Evolutionary conservation across 1,140 invertebrate species (phyloP), one percentile per base, ranked within the genome.

Genomic region (Formica exsecta): DNA sequence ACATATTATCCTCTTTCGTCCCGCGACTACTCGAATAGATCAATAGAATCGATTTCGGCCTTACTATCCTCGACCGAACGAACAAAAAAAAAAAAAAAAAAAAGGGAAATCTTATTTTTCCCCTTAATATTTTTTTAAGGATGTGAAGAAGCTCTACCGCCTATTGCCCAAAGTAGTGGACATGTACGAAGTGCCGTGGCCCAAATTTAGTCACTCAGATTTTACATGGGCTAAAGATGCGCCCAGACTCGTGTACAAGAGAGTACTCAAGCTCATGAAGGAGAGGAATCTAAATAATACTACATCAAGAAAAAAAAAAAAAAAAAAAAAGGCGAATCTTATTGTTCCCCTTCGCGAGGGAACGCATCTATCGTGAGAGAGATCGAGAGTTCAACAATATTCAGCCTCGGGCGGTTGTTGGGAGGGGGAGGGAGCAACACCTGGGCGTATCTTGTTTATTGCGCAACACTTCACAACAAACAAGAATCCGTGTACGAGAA

Each of bases 371-470:
- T 74, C 79, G 79, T 74, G 68, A 83, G 68, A 81, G 61, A 83
- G 79, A 83, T 83, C 54, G 79, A 22, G 79, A 68, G 54, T 81
- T 44, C 68, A 38, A 83, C 79, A 74, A 83, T 83, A 61, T 44
- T 19, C 38, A 83, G 79, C 79, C 68, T 51, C 48, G 48, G 48
- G 13, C 48, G 13, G 44, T 11, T 48, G 11, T 11, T 48, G 13
- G 16, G 48, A 19, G 48, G 48, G 3, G 16, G 38, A 3, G 38
- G 68, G 25, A 38, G 79, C 38, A 83, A 62, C 79, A 83, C 68
- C 79, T 83, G 79, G 79, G 68, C 68, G 38, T 61, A 44, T n/a
- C 79, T 61, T 83, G 25, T 83, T 83, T 83, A 74, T 83, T 83
- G 54, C 79, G 79, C 79, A 83, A 83, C 79, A 41, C 29, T 32